Evolutionary conservation across 2,797 vertebrate genomes (phyloP).

Genomic region (Echiichthys vipera): DNA sequence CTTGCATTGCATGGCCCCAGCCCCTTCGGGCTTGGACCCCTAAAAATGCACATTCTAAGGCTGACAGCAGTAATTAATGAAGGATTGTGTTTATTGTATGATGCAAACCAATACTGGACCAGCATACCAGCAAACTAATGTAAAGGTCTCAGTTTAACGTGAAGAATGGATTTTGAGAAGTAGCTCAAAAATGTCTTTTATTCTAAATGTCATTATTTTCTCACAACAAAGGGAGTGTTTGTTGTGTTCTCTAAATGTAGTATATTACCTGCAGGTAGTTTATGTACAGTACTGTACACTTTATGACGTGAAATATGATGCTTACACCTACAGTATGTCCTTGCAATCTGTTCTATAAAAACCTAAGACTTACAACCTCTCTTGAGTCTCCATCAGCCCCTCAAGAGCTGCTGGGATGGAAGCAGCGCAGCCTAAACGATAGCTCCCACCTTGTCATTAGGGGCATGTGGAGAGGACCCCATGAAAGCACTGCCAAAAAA

Average conservation of each 20-base stretch:
- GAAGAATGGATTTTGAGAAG: conserved; percentile 1
- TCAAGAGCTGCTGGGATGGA: conserved; percentile 57
- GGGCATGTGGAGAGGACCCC: conserved; percentile 88
- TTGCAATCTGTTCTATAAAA: conserved; percentile 52
- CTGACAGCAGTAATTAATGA: too few relatives aligned
- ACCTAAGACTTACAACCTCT: conserved; percentile 51
- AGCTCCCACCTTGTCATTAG: conserved; percentile 90
- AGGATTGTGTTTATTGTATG: not conserved
- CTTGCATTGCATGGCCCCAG: too few relatives aligned
- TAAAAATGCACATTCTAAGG: too few relatives aligned
- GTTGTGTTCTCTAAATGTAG: not conserved
- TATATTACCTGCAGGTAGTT: conserved; percentile 18
- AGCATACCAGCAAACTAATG: not conserved
- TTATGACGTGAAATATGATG: conserved; percentile 49
- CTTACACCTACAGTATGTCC: conserved; percentile 35
- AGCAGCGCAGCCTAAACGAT: conserved; percentile 84
- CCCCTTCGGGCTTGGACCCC: too few relatives aligned
- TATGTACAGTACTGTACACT: conserved; percentile 34
- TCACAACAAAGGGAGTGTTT: not conserved
- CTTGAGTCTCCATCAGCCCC: conserved; percentile 43
- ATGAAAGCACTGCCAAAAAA: conserved; percentile 86
- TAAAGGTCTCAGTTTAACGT: not conserved
- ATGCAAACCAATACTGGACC: not conserved
- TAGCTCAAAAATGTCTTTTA: conserved; percentile 6
- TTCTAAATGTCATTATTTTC: conserved; percentile 11